phyloP scores from a whole-genome alignment of 2,797 vertebrate genomes.

The Enteromius treurensis region DNA sequence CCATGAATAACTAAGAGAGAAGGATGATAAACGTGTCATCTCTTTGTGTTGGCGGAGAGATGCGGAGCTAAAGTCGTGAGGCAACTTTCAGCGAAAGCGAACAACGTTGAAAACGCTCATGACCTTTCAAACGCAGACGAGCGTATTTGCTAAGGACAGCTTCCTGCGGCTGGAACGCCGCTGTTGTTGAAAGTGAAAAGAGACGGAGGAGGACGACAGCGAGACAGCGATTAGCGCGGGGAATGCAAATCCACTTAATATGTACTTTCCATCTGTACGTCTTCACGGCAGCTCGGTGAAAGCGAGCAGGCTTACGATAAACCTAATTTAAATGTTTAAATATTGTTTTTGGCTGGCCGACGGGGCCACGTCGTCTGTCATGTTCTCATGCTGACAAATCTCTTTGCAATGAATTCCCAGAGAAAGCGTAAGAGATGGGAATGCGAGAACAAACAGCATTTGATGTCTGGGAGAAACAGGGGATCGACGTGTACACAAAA shows the following conservation, averaged over 20 bases:
- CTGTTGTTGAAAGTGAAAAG: conserved; percentile 65
- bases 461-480: conserved; percentile 65
- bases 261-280: conserved; percentile 69
- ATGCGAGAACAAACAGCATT: conserved; percentile 62
- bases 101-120: conserved; percentile 49
- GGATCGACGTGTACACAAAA: conserved; percentile 68
- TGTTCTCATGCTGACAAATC: conserved; percentile 65
- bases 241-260: conserved; percentile 72
- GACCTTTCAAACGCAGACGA: conserved; percentile 52
- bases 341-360: conserved; percentile 70
- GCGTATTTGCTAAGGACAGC: conserved; percentile 48
- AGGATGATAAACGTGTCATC: conserved; percentile 31
- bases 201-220: conserved; percentile 1
- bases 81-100: conserved; percentile 10
- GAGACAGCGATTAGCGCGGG: conserved; percentile 65
- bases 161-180: conserved; percentile 32
- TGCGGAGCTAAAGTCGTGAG: conserved; percentile 13
- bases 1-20: conserved; percentile 26
- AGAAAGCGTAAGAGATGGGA: conserved; percentile 45
- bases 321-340: conserved; percentile 70
- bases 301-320: conserved; percentile 62
- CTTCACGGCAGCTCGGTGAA: conserved; percentile 45
- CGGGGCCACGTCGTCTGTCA: conserved; percentile 57
- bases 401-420: conserved; percentile 42
- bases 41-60: conserved; percentile 20